A percentile compares a stretch with the other conserved stretches of the same genome.
Evolutionary conservation across 1,140 invertebrate species (phyloP).

Genomic region (Lepidurus packardi): DNA sequence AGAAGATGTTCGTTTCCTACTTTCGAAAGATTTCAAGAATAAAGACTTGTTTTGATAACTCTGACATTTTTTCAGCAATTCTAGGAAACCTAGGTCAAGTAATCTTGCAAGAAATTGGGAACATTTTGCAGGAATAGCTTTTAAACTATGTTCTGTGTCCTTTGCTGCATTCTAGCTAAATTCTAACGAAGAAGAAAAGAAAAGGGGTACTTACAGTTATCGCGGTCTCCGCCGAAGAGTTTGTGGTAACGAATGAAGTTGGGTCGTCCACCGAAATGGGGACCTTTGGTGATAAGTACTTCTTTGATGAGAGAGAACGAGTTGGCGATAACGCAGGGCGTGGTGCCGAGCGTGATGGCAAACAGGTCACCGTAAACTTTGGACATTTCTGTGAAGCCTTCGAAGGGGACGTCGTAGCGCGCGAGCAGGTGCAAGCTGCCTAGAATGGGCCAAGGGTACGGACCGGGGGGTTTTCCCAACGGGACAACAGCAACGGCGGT

Average conservation of each 20-base stretch:
- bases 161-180: background rate
- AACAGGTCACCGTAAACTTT: constrained; percentile 69
- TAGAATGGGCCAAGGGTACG: constrained; percentile 60
- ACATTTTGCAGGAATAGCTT: background rate
- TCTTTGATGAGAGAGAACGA: constrained; percentile 65
- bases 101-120: too few relatives aligned
- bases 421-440: constrained; percentile 64
- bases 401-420: constrained; percentile 60
- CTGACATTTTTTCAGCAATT: background rate
- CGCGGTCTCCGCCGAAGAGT: constrained; percentile 59
- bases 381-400: constrained; percentile 62
- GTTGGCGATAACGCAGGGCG: constrained; percentile 68
- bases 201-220: constrained; percentile 60
- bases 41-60: background rate
- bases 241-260: constrained; percentile 65
- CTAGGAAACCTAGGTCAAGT: too few relatives aligned
- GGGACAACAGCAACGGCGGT: background rate
- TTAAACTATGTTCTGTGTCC: background rate
- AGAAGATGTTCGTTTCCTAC: too few relatives aligned
- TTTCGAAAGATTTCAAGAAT: too few relatives aligned
- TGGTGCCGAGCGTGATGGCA: constrained; percentile 61
- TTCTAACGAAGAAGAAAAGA: constrained; percentile 28
- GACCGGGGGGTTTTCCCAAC: constrained; percentile 49
- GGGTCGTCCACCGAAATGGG: constrained; percentile 70
- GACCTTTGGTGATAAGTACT: constrained; percentile 71